A percentile compares a stretch with the other conserved stretches of the same genome.
These are phyloP conservation scores for Cliona cf. orientalis DNA, from an alignment of 37 sponge, comb jelly and placozoan genomes.

Conservation along the genomic window DNA sequence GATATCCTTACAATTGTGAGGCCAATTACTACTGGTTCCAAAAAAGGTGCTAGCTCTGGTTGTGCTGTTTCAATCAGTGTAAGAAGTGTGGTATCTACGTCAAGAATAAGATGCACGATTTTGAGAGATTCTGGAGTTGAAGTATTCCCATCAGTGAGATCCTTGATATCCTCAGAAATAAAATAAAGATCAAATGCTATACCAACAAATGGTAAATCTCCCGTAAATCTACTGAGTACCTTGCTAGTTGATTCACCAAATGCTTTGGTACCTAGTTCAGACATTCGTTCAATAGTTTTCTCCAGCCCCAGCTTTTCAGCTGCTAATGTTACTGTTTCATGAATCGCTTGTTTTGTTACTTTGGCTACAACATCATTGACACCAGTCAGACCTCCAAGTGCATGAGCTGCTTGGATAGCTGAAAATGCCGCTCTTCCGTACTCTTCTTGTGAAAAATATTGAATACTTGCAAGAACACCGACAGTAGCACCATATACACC, in stretches of 20 bases:
- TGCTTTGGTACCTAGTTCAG: no score
- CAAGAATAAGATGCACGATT: neutral
- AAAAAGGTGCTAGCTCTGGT: neutral
- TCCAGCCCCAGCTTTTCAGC: no score
- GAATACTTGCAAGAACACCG: neutral
- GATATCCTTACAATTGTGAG: slow-evolving; percentile 9
- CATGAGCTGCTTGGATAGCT: neutral
- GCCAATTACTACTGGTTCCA: neutral
- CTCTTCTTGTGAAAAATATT: neutral
- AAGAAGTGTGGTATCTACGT: neutral
- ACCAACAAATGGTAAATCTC: no score
- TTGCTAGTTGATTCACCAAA: no score
- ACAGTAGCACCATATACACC: neutral
- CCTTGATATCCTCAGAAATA: no score
- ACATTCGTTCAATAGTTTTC: no score
- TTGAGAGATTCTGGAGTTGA: no score
- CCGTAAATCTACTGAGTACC: no score
- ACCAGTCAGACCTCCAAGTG: neutral
- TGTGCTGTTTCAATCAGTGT: neutral
- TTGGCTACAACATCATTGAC: neutral
- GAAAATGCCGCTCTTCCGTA: neutral
- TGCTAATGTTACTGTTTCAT: no score
- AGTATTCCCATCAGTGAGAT: no score
- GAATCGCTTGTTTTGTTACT: no score
- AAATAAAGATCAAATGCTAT: no score